These are phyloP conservation scores for Amphimallon solstitiale DNA, from an alignment of 2,888 invertebrate genomes.

Conservation along the genomic window DNA sequence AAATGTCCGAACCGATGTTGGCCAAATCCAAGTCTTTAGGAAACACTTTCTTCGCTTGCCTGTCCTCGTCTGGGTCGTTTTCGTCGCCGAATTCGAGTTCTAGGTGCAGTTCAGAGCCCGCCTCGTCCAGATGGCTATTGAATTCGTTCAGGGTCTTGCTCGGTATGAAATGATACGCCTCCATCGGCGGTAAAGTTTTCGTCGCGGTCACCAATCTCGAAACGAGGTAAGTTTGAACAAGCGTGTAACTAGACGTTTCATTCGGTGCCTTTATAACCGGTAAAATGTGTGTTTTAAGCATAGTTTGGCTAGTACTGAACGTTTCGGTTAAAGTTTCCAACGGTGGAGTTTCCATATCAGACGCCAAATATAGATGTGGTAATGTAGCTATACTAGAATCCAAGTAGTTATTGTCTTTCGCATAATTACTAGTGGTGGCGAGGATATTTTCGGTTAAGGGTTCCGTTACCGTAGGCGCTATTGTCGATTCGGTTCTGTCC, in stretches of 20 bases:
- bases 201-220: slow-evolving; percentile 90
- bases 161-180: slow-evolving; percentile 86
- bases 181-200: slow-evolving; percentile 89
- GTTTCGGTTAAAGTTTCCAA: slow-evolving; percentile 90
- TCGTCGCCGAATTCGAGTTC: slow-evolving; percentile 88
- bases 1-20: slow-evolving; percentile 76
- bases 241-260: slow-evolving; percentile 80
- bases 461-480: slow-evolving; percentile 72
- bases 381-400: slow-evolving; percentile 86
- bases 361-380: slow-evolving; percentile 79
- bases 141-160: slow-evolving; percentile 89
- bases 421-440: slow-evolving; percentile 78
- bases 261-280: slow-evolving; percentile 81
- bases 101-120: slow-evolving; percentile 86
- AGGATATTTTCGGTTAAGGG: slow-evolving; percentile 89
- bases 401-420: slow-evolving; percentile 72
- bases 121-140: slow-evolving; percentile 87
- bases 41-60: slow-evolving; percentile 64
- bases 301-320: slow-evolving; percentile 89
- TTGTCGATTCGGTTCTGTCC: slow-evolving; percentile 68
- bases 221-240: slow-evolving; percentile 89
- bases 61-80: slow-evolving; percentile 71
- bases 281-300: slow-evolving; percentile 88
- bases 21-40: slow-evolving; percentile 77
- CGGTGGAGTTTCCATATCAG: slow-evolving; percentile 84